Evolutionary conservation across 2,888 invertebrate species (phyloP).

Genomic region (Cosmopolites sordidus): DNA sequence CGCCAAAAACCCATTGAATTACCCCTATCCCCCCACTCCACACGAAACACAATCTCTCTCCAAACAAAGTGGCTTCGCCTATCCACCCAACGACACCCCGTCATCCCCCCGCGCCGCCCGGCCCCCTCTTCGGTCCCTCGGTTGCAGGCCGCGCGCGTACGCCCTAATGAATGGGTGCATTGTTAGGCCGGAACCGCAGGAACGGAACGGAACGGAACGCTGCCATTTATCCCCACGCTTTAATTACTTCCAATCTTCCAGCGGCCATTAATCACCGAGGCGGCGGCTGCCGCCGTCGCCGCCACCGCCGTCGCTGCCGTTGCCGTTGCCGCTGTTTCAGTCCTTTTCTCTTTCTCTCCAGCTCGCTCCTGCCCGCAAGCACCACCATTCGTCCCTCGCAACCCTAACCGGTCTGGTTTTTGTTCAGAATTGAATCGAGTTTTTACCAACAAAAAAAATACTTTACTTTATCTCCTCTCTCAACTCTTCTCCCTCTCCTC

Average conservation of each 20-base stretch:
- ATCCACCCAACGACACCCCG: not conserved
- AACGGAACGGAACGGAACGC: slow-evolving; percentile 47
- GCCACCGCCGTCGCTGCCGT: slow-evolving; percentile 29
- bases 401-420: not conserved
- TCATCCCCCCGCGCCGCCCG: not conserved
- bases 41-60: too few species aligned
- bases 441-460: not conserved
- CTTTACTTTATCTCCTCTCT: not conserved
- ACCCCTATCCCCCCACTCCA: too few species aligned
- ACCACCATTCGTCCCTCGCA: too few species aligned
- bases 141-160: slow-evolving; percentile 27
- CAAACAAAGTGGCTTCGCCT: not conserved
- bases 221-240: slow-evolving; percentile 51
- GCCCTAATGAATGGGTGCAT: slow-evolving; percentile 42
- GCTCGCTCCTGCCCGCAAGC: slow-evolving; percentile 14
- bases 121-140: not conserved
- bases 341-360: slow-evolving; percentile 14
- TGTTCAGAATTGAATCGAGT: not conserved
- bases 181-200: slow-evolving; percentile 49
- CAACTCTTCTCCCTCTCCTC: not conserved
- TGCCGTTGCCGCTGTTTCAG: slow-evolving; percentile 26
- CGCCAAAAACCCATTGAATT: too few species aligned
- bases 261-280: slow-evolving; percentile 49
- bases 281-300: slow-evolving; percentile 32
- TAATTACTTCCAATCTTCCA: slow-evolving; percentile 39